Evolutionary conservation across 2,888 invertebrate genomes (phyloP).

Genomic region (Mamestra brassicae): DNA sequence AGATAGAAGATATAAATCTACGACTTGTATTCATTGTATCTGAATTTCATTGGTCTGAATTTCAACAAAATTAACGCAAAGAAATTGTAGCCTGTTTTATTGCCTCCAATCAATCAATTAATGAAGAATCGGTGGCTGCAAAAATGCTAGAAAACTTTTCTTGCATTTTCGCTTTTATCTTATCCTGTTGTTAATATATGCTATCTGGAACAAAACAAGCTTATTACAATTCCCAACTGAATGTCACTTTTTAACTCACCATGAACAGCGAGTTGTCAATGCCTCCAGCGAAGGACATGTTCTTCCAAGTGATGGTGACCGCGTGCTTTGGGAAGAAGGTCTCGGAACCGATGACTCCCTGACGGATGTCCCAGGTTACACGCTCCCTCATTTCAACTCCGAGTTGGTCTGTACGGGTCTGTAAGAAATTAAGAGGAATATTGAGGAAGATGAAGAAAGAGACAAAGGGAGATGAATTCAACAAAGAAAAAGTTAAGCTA

Average conservation of each 20-base stretch:
- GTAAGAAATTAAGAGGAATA: slow-evolving; percentile 51
- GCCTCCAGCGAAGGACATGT: slow-evolving; percentile 97
- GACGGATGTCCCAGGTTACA: slow-evolving; percentile 96
- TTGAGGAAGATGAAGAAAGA: background rate
- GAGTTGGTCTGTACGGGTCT: slow-evolving; percentile 94
- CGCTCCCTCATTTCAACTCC: slow-evolving; percentile 97
- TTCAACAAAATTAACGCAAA: background rate
- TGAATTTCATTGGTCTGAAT: background rate
- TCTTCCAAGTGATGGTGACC: slow-evolving; percentile 98
- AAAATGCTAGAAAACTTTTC: background rate
- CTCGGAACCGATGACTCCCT: slow-evolving; percentile 97
- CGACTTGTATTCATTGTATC: too few relatives aligned
- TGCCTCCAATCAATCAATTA: background rate
- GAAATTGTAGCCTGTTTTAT: background rate
- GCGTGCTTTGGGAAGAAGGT: slow-evolving; percentile 98
- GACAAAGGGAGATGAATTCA: background rate
- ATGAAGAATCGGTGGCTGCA: background rate
- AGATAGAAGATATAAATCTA: background rate
- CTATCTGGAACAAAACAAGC: too few relatives aligned
- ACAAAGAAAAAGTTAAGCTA: too few relatives aligned
- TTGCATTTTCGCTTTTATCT: background rate
- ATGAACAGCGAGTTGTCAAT: slow-evolving; percentile 94
- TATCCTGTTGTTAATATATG: background rate
- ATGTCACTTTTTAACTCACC: slow-evolving; percentile 83
- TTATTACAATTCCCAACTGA: too few relatives aligned